Conservation (phyloP, 37 sponge, comb jelly and placozoan species). For the Halichondria panicea region DNA sequence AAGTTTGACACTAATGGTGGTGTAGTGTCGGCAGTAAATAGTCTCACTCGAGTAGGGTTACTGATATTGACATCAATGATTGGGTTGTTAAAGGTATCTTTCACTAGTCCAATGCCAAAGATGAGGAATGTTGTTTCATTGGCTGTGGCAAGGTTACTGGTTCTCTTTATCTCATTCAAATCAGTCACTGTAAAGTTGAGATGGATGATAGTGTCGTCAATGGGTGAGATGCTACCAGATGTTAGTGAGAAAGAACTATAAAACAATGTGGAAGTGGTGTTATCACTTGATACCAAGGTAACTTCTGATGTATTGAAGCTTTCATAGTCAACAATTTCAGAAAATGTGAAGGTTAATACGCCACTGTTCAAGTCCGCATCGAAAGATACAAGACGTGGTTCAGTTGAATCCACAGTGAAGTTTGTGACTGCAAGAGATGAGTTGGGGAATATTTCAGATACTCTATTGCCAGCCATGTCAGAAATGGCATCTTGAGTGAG, state of each 20-base stretch:
- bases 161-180: conserved; percentile 75
- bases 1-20: conserved; percentile 59
- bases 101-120: conserved; percentile 35
- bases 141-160: conserved; percentile 52
- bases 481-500: conserved; percentile 37
- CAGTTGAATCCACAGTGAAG: conserved; percentile 68
- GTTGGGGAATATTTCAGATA: conserved; percentile 22
- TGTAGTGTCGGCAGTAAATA: conserved; percentile 52
- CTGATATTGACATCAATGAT: conserved; percentile 9
- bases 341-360: conserved; percentile 59
- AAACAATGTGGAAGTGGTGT: too few species aligned
- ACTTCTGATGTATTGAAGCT: conserved; percentile 58
- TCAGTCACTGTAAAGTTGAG: conserved; percentile 50
- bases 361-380: conserved; percentile 66
- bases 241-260: conserved; percentile 46
- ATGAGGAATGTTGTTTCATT: conserved; percentile 61
- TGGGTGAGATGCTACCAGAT: conserved; percentile 42
- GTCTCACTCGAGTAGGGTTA: conserved; percentile 27
- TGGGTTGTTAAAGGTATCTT: conserved; percentile 72
- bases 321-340: conserved; percentile 67
- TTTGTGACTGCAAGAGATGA: conserved; percentile 43
- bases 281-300: conserved; percentile 38
- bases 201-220: conserved; percentile 54
- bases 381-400: conserved; percentile 54
- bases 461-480: conserved; percentile 79